A percentile compares a stretch with the other conserved stretches of the same genome.
Conservation (phyloP, 2,888 invertebrate genomes). For the Gerosis bhagava region DNA sequence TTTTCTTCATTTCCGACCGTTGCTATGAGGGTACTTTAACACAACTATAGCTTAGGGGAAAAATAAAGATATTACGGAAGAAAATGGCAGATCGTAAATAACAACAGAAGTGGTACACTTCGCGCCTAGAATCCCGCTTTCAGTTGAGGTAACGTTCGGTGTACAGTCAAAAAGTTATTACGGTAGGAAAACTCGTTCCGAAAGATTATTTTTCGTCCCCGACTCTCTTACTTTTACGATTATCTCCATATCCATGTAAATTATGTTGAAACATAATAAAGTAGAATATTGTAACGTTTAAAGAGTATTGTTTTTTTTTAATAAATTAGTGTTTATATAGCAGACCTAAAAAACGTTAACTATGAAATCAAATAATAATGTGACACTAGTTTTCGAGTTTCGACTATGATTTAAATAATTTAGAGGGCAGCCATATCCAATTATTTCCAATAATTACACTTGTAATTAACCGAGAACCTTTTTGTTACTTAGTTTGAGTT, state of each 20-base stretch:
- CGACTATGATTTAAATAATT: no score
- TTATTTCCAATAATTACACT: no score
- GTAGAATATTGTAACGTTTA: slow-evolving; percentile 15
- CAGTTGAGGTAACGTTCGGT: slow-evolving; percentile 35
- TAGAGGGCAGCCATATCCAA: no score
- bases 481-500: no score
- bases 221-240: slow-evolving; percentile 30
- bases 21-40: slow-evolving; percentile 39
- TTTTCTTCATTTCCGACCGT: slow-evolving; percentile 34
- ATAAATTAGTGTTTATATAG: no score
- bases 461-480: background rate
- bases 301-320: no score
- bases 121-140: slow-evolving; percentile 44
- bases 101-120: slow-evolving; percentile 53
- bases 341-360: no score
- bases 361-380: no score
- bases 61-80: slow-evolving; percentile 57
- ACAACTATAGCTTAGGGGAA: slow-evolving; percentile 37
- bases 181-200: slow-evolving; percentile 26
- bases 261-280: slow-evolving; percentile 11
- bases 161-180: slow-evolving; percentile 39
- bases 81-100: slow-evolving; percentile 66
- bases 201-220: slow-evolving; percentile 30
- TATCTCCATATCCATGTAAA: slow-evolving; percentile 18
- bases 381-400: no score